Base-by-base conservation (phyloP, 2,888 invertebrate genomes). In the Volucella zonaria region DNA sequence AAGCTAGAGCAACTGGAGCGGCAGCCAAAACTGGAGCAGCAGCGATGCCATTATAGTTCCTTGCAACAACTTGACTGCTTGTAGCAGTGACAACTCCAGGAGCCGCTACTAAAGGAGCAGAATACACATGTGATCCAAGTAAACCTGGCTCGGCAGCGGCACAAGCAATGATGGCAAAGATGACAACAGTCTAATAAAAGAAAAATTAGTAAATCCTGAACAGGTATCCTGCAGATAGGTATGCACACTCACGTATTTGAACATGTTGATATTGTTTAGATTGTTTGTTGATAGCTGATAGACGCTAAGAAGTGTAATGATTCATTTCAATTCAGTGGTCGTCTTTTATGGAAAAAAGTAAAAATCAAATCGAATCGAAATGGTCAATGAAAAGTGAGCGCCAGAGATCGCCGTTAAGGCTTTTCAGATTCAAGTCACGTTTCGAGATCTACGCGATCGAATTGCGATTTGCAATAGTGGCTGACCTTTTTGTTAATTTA, bases 21-120 rank as follows among this genome's bases (percentile, higher is more conserved):
- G 64, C 51, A 88, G 93, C 93, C 0, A 95, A 94, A 0, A 95
- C 94, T 14, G 80, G 73, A 38, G 80, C 61, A 38, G 80, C 61
- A 31, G 77, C 80, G 1, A 83, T 51, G 31, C 82, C 82, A 75
- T 86, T 77, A 51, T 77, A 86, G 49, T 77, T 79, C 18, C 82
- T 71, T n/a, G 87, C 77, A 10, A 87, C 56, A 18, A 87, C 67
- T 47, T 78, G 76, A 9, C 15, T 68, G 31, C 31, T 31, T 31
- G 31, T 31, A 6, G 43, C 23, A 59, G 43, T 77, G 76, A 59
- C 71, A 58, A 45, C 71, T 6, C 31, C 45, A 15, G 68, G 42
- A 40, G 75, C 66, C 52, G 80, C 43, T 3, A 31, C 6, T 31
- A 31, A 31, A 31, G 31, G 31, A 31, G 31, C 31, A 31, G 31